phyloP scores from a whole-genome alignment of 2,797 vertebrate genomes.

The Discoglossus pictus region DNA sequence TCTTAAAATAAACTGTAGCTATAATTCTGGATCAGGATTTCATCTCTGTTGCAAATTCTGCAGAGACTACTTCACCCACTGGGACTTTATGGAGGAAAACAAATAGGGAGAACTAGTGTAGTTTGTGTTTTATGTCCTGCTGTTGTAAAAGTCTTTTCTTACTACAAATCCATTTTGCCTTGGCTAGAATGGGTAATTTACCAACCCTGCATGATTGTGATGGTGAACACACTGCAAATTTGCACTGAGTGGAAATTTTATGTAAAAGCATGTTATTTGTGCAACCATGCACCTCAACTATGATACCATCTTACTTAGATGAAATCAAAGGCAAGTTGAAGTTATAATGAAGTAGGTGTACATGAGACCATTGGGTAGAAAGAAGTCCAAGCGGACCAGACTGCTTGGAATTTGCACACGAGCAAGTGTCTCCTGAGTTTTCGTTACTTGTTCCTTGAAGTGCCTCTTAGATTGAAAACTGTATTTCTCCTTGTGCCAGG shows the following conservation, averaged over 20 bases:
- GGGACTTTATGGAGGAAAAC: too few species aligned
- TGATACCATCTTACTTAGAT: conserved; percentile 1
- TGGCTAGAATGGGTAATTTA: conserved; percentile 22
- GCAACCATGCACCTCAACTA: conserved; percentile 2
- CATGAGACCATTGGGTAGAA: background rate
- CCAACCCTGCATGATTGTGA: conserved; percentile 20
- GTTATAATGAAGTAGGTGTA: background rate
- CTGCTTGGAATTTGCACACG: conserved; percentile 24
- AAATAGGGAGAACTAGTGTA: conserved; percentile 19
- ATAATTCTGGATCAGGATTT: too few species aligned
- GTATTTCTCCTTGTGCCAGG: conserved; percentile 21
- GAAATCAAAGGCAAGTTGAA: conserved; percentile 3
- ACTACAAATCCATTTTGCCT: conserved; percentile 15
- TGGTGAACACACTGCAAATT: conserved; percentile 8
- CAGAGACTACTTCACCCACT: too few species aligned
- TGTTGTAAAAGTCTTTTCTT: conserved; percentile 17
- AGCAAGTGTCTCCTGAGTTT: conserved; percentile 16
- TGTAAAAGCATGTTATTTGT: conserved; percentile 18
- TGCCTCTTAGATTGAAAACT: conserved; percentile 44
- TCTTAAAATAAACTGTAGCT: too few species aligned
- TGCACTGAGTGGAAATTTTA: background rate
- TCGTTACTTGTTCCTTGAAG: conserved; percentile 42
- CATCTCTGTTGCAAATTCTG: too few species aligned
- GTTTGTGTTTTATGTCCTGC: conserved; percentile 17
- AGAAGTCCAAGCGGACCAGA: background rate